These are phyloP conservation scores for Chloropsis hardwickii DNA, from an alignment of 2,113 vertebrate species.

Conservation along the genomic window DNA sequence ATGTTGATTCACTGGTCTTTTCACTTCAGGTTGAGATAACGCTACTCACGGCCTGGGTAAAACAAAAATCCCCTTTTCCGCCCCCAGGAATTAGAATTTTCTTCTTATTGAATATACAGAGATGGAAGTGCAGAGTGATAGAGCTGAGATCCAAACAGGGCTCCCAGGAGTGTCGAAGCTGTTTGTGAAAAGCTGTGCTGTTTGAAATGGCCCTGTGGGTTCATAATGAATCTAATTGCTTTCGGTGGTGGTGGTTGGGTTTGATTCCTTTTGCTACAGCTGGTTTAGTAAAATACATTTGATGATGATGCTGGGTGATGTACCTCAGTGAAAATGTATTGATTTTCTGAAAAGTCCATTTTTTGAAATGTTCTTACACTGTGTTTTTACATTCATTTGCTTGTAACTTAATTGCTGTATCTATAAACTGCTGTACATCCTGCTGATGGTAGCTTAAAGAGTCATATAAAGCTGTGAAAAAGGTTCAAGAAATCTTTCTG, in stretches of 20 bases:
- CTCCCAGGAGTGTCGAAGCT: neutral
- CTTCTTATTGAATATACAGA: neutral
- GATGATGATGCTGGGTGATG: neutral
- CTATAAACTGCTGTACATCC: neutral
- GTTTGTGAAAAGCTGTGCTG: neutral
- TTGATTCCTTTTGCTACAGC: neutral
- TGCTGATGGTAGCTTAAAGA: neutral
- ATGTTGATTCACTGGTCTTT: neutral
- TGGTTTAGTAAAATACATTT: neutral
- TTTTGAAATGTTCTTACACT: neutral
- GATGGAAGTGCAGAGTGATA: neutral
- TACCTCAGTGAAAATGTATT: neutral
- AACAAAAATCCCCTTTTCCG: neutral
- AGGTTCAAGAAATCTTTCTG: neutral
- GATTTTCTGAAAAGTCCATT: neutral
- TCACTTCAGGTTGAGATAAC: neutral
- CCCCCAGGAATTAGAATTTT: neutral
- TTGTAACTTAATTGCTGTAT: neutral
- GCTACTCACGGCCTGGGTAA: neutral
- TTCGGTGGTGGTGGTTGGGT: neutral
- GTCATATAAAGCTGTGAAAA: neutral
- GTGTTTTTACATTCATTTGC: neutral
- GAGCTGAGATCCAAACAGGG: neutral
- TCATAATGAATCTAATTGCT: neutral
- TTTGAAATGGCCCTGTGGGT: neutral